These are phyloP conservation scores for Tragopan temminckii DNA, from an alignment of 2,797 vertebrate species.

Conservation along the genomic window DNA sequence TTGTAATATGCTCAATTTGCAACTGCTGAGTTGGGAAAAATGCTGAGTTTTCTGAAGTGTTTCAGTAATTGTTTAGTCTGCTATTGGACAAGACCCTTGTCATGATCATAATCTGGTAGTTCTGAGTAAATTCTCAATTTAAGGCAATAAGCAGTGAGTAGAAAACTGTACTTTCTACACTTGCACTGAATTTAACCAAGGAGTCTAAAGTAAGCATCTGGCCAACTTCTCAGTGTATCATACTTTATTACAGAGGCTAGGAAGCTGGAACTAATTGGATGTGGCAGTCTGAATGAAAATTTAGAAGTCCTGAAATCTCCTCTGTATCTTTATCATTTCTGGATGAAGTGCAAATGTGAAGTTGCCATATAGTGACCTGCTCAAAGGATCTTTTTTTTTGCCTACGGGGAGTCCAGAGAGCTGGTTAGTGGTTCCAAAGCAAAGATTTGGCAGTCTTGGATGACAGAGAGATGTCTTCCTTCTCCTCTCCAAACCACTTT, in stretches of 20 bases:
- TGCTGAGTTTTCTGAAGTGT: background rate
- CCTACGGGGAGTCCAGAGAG: background rate
- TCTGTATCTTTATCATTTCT: background rate
- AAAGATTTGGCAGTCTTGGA: background rate
- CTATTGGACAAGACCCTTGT: background rate
- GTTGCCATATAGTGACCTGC: background rate
- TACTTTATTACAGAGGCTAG: background rate
- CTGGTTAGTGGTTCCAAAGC: background rate
- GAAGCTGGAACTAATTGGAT: background rate
- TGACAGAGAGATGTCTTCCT: background rate
- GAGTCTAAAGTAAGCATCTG: background rate
- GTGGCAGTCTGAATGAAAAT: background rate
- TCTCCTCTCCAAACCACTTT: background rate
- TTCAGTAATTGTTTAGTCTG: background rate
- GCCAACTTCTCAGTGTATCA: background rate
- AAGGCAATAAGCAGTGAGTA: background rate
- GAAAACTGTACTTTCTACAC: background rate
- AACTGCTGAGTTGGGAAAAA: background rate
- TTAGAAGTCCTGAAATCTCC: background rate
- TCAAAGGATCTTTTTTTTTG: background rate
- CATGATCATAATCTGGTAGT: background rate
- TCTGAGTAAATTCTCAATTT: background rate
- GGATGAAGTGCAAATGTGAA: fast-evolving
- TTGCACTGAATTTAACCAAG: background rate
- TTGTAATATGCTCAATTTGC: background rate